Evolutionary conservation across 2,113 vertebrate species (phyloP).

Genomic region (Corvus hawaiiensis): DNA sequence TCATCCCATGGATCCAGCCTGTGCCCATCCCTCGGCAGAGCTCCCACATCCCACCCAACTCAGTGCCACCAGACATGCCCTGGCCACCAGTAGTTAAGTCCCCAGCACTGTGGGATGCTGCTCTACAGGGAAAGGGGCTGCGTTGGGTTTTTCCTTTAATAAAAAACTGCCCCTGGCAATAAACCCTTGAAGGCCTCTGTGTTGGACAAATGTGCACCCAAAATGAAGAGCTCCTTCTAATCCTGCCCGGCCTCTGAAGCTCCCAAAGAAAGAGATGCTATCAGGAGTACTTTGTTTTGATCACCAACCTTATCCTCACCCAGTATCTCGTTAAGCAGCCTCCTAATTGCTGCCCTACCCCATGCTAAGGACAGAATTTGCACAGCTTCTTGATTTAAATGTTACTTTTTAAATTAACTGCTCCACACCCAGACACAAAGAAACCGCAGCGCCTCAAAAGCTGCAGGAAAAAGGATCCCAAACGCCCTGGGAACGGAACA

Average conservation of each 20-base stretch:
- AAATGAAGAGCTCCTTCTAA: background rate
- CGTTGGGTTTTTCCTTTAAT: background rate
- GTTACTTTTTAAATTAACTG: conserved; percentile 12
- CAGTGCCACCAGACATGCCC: fast-evolving
- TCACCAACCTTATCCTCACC: background rate
- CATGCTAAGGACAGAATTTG: conserved; percentile 9
- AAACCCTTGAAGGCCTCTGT: background rate
- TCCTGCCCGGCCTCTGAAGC: background rate
- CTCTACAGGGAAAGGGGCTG: background rate
- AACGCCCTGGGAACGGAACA: fast-evolving
- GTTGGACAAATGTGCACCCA: background rate
- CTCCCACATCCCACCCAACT: background rate
- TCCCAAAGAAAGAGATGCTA: background rate
- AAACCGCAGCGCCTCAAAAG: background rate
- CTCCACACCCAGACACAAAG: background rate
- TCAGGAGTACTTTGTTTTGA: conserved; percentile 5
- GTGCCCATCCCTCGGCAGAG: background rate
- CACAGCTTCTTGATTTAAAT: conserved; percentile 15
- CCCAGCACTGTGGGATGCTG: background rate
- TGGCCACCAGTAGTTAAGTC: background rate
- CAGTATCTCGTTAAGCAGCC: background rate
- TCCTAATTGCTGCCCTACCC: conserved; percentile 10
- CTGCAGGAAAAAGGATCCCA: background rate
- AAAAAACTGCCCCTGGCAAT: background rate
- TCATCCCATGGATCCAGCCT: background rate